A percentile compares a stretch with the other conserved stretches of the same genome.
These are phyloP conservation scores for Helicoverpa armigera DNA, from an alignment of 1,140 invertebrate genomes.

Conservation along the genomic window DNA sequence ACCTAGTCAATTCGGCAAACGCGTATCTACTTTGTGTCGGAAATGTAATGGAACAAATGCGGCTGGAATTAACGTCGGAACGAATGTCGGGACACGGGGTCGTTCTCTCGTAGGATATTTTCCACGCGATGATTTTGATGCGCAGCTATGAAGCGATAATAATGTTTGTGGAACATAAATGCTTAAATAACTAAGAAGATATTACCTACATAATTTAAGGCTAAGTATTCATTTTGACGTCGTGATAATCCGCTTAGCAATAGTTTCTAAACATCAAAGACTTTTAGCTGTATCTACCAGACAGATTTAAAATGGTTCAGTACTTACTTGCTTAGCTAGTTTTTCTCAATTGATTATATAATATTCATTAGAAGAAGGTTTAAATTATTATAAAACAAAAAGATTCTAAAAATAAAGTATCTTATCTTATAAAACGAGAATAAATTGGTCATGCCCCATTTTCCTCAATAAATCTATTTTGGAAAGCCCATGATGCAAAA, in stretches of 20 bases:
- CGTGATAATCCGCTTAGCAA: too few species aligned
- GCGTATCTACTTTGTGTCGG: constrained; percentile 86
- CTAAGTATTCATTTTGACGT: not conserved
- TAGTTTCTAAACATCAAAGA: too few species aligned
- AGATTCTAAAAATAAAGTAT: not conserved
- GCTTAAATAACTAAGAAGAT: not conserved
- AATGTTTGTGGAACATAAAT: constrained; percentile 63
- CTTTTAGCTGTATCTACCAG: too few species aligned
- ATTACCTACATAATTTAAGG: not conserved
- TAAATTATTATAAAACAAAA: not conserved
- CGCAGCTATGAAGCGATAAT: constrained; percentile 76
- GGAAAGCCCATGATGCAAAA: constrained; percentile 56
- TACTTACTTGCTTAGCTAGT: too few species aligned
- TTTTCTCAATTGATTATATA: too few species aligned
- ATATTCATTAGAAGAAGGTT: too few species aligned
- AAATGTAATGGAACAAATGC: constrained; percentile 87
- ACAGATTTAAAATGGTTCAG: too few species aligned
- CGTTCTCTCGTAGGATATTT: constrained; percentile 81
- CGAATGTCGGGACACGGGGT: constrained; percentile 84
- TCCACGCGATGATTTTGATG: constrained; percentile 85
- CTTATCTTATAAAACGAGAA: too few species aligned
- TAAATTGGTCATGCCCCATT: not conserved
- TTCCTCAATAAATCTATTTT: constrained; percentile 38
- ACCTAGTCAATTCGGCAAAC: constrained; percentile 86
- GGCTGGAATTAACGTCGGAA: constrained; percentile 85